Evolutionary conservation across 2,888 invertebrate genomes (phyloP).

Genomic region (Eupithecia dodoneata): DNA sequence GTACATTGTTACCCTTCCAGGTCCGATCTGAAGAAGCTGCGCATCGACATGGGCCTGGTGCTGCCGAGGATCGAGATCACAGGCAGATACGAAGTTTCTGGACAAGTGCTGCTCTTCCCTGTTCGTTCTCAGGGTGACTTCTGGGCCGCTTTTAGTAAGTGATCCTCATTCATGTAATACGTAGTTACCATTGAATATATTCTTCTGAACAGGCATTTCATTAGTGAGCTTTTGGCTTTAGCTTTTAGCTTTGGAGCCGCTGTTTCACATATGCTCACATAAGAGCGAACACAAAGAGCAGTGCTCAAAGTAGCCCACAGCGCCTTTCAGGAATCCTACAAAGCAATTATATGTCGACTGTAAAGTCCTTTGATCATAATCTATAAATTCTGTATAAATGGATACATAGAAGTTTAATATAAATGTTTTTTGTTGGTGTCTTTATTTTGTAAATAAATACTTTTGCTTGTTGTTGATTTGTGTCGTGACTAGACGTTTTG

Average conservation of each 20-base stretch:
- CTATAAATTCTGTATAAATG: no score
- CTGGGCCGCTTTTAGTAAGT: constrained; percentile 91
- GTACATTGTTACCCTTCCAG: constrained; percentile 62
- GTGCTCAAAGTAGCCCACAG: no score
- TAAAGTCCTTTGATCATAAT: no score
- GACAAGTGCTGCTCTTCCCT: constrained; percentile 90
- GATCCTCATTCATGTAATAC: background rate
- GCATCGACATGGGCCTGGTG: constrained; percentile 85
- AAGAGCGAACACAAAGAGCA: no score
- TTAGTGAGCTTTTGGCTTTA: background rate
- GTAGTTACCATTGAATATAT: background rate
- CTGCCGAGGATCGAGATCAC: constrained; percentile 89
- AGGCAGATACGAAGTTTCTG: constrained; percentile 90
- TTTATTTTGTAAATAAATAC: no score
- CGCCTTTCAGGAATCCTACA: no score
- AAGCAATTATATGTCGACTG: no score
- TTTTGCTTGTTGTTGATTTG: background rate
- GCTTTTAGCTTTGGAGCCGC: no score
- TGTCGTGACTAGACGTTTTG: background rate
- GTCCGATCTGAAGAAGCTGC: constrained; percentile 84
- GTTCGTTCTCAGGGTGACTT: constrained; percentile 92
- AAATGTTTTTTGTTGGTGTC: no score
- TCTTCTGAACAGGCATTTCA: background rate
- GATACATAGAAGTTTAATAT: no score
- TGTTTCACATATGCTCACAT: no score